A percentile compares a stretch with the other conserved stretches of the same genome.
Conservation (phyloP, 2,888 invertebrate species). For the Ptychoptera albimana region DNA sequence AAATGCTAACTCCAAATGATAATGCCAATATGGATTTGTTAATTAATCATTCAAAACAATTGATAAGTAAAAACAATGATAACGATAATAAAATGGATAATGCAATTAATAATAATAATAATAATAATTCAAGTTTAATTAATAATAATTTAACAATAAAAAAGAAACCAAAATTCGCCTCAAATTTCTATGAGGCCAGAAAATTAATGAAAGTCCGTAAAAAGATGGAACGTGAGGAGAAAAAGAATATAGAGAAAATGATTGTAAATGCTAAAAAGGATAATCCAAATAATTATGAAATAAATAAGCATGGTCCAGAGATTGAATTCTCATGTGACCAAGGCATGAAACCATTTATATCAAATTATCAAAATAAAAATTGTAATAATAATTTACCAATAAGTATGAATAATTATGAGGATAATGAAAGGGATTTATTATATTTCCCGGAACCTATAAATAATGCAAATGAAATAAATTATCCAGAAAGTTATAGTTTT, state of each 20-base stretch:
- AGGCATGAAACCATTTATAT: neutral
- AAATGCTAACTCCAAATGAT: constrained; percentile 19
- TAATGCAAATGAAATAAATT: no score
- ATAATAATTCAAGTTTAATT: constrained; percentile 21
- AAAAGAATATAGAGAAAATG: neutral
- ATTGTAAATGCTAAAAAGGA: neutral
- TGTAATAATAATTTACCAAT: no score
- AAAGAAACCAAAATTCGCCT: constrained; percentile 52
- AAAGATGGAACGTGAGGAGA: neutral
- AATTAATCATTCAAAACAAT: constrained; percentile 10
- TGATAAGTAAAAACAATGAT: neutral
- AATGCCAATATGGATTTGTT: constrained; percentile 15
- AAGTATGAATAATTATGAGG: neutral
- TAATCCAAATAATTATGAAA: neutral
- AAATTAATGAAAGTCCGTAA: constrained; percentile 36
- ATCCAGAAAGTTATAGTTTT: no score
- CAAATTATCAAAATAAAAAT: neutral
- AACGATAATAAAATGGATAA: neutral
- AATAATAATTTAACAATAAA: constrained; percentile 29
- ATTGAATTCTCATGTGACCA: neutral
- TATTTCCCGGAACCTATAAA: no score
- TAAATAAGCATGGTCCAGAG: neutral
- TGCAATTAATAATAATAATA: neutral
- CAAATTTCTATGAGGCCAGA: constrained; percentile 48
- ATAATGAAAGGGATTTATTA: no score